These are phyloP conservation scores for Notodonta ziczac DNA, from an alignment of 2,888 invertebrate genomes.

Conservation along the genomic window DNA sequence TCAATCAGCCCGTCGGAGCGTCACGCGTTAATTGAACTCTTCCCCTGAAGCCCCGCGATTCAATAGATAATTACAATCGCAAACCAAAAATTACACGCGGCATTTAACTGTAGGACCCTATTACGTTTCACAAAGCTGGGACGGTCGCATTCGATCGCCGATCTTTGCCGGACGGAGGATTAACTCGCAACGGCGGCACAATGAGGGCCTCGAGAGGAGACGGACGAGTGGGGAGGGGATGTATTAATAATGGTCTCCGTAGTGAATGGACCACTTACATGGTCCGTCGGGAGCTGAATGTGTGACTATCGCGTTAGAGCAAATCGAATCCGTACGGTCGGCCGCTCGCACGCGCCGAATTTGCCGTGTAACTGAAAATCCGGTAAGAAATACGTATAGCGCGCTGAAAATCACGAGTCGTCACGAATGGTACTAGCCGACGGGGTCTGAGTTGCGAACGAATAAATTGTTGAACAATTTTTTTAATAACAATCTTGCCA, in stretches of 20 bases:
- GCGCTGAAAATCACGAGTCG: slow-evolving; percentile 49
- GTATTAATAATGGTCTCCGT: slow-evolving; percentile 80
- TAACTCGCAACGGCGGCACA: slow-evolving; percentile 74
- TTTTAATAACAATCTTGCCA: too few species aligned
- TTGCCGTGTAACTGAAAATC: slow-evolving; percentile 67
- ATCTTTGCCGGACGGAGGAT: slow-evolving; percentile 79
- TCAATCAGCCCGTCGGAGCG: slow-evolving; percentile 77
- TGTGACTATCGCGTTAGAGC: slow-evolving; percentile 80
- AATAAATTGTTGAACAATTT: too few species aligned
- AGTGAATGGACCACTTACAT: slow-evolving; percentile 82
- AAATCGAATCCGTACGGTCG: slow-evolving; percentile 79
- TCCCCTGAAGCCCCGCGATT: slow-evolving; percentile 71
- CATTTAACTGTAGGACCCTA: slow-evolving; percentile 79
- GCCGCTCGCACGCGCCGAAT: slow-evolving; percentile 70
- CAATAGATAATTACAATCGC: slow-evolving; percentile 82
- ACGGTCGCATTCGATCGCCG: slow-evolving; percentile 73
- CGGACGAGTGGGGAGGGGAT: slow-evolving; percentile 70
- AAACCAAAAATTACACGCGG: slow-evolving; percentile 82
- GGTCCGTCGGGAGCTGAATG: slow-evolving; percentile 79
- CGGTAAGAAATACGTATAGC: slow-evolving; percentile 51
- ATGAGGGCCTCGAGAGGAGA: slow-evolving; percentile 74
- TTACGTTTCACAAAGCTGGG: slow-evolving; percentile 77
- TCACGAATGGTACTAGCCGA: slow-evolving; percentile 16
- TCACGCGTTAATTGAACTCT: slow-evolving; percentile 80
- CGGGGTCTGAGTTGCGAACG: not conserved